phyloP scores from a whole-genome alignment of 2,797 vertebrate genomes.

The Prunella strophiata region DNA sequence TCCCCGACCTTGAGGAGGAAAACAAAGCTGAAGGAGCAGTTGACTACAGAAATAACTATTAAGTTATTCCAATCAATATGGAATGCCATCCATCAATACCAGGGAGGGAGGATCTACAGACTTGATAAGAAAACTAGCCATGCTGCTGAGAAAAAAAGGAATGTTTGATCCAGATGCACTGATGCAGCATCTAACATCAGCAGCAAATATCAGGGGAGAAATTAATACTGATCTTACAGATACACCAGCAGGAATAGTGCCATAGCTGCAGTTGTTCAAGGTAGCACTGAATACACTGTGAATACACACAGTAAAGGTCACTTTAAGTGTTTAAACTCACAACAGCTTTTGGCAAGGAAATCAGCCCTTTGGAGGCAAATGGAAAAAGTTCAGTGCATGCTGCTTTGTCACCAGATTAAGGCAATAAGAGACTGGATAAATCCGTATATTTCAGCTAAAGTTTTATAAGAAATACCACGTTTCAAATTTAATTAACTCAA shows the following conservation, averaged over 20 bases:
- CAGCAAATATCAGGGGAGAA: neutral
- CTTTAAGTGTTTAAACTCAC: neutral
- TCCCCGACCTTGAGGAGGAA: neutral
- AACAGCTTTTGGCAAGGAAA: neutral
- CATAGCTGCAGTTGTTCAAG: neutral
- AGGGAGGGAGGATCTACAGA: neutral
- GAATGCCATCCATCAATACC: neutral
- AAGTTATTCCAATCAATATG: neutral
- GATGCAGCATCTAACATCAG: neutral
- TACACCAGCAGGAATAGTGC: neutral
- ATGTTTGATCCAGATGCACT: neutral
- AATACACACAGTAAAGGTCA: neutral
- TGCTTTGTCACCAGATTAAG: neutral
- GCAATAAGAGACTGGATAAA: neutral
- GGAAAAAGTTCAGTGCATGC: neutral
- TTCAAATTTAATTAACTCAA: neutral
- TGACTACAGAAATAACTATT: neutral
- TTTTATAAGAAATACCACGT: neutral
- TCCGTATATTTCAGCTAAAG: rapidly evolving
- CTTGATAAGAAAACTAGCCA: neutral
- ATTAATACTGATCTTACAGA: neutral
- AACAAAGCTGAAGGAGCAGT: neutral
- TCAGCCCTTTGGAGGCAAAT: neutral
- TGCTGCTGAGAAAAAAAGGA: neutral
- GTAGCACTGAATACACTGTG: neutral